Evolutionary conservation across 2,888 invertebrate genomes (phyloP), one percentile per base, ranked within the genome.

Genomic region (Drosophila stalkeri): DNA sequence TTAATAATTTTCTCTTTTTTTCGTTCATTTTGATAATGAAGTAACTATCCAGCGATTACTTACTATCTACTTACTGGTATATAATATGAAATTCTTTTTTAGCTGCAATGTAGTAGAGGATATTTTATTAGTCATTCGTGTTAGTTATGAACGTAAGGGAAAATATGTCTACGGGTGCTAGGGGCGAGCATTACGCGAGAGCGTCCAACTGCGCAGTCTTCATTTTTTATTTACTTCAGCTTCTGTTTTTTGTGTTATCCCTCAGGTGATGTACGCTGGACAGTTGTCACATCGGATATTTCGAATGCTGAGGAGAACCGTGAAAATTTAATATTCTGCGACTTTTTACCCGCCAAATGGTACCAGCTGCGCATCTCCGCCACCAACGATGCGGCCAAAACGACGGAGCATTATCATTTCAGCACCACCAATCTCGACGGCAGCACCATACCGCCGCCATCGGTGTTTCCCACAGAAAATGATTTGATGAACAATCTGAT

Each of bases 311-410:
- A 92, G 69, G 93, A 93, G 77, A 93, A 92, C 84, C 92, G 91
- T 67, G 92, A 92, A 88, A 92, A 92, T 90, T 91, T 93, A 89
- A 92, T 93, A 82, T 93, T 95, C 68, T 94, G 95, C 47, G 94
- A 94, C 62, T 92, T 95, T 75, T 91, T 93, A 16, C 94, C 95
- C 14, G 94, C 95, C 1, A 94, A 94, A 52, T 94, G 95, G 91
- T 95, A 95, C 90, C 94, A 95, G 60, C 93, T 95, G 37, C 94
- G 94, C 51, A 94, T 95, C 47, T 94, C 94, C 0, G 95, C 94
- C 33, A 94, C 94, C 9, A 95, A 95, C 88, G 95, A 95, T 87
- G 95, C 95, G 8, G 95, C 95, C 1, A 94, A 94, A 93, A 94
- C 94, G 55, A 93, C 94, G 1, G 95, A 94, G 75, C 94, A 94